These are phyloP conservation scores for Notolepis coatsorum DNA, from an alignment of 2,797 vertebrate genomes.

Conservation along the genomic window DNA sequence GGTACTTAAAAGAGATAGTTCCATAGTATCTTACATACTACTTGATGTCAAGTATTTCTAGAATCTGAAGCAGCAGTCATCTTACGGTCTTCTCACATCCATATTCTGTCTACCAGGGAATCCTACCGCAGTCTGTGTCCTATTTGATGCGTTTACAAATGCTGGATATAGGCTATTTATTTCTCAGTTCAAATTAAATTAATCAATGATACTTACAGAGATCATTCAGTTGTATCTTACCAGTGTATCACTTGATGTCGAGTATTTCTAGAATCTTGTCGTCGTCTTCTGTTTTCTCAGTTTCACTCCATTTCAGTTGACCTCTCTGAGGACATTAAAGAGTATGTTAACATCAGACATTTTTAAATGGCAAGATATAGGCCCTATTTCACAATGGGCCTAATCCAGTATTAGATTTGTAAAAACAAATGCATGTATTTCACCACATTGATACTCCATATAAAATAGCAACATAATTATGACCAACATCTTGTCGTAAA, in stretches of 20 bases:
- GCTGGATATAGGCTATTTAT: constrained; percentile 36
- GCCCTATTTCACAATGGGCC: constrained; percentile 1
- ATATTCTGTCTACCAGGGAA: constrained; percentile 55
- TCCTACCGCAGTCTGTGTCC: constrained; percentile 51
- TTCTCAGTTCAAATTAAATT: constrained; percentile 32
- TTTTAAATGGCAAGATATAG: not conserved
- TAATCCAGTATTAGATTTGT: not conserved
- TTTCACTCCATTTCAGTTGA: not conserved
- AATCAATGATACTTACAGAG: constrained; percentile 6
- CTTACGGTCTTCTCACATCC: not conserved
- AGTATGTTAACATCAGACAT: not conserved
- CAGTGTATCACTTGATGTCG: not conserved
- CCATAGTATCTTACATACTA: not conserved
- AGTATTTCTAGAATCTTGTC: not conserved
- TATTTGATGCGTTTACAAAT: constrained; percentile 42
- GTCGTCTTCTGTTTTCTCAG: not conserved
- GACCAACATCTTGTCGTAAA: not conserved
- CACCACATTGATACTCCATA: not conserved
- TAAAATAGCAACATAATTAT: not conserved
- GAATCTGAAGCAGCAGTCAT: no score
- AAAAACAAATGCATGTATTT: not conserved
- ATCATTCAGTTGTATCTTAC: not conserved
- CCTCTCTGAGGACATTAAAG: not conserved
- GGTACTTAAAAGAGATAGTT: constrained; percentile 14
- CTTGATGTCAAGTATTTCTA: not conserved